These are phyloP conservation scores for Zaprionus bogoriensis DNA, from an alignment of 2,888 invertebrate genomes.

Conservation along the genomic window DNA sequence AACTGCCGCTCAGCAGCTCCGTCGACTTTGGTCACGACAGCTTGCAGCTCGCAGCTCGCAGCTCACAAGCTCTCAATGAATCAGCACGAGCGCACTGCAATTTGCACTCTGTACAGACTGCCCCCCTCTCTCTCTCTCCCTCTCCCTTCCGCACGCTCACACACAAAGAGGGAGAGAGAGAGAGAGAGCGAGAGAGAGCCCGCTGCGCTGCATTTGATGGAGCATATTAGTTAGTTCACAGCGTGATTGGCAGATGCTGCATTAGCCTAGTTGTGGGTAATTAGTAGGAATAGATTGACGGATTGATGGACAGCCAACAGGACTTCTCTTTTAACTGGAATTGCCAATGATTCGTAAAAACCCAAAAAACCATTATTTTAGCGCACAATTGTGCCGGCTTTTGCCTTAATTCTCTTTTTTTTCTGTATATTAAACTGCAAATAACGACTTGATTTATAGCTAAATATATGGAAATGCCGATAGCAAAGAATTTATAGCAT, in stretches of 20 bases:
- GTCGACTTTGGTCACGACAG: background rate
- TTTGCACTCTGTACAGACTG: slow-evolving; percentile 67
- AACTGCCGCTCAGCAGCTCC: slow-evolving; percentile 27
- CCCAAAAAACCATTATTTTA: too few relatives aligned
- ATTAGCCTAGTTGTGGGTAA: slow-evolving; percentile 25
- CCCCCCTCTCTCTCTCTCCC: background rate
- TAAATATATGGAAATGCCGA: too few relatives aligned
- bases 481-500: too few relatives aligned
- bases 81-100: slow-evolving; percentile 73
- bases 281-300: slow-evolving; percentile 42
- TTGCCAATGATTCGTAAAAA: too few relatives aligned
- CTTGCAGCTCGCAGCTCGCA: slow-evolving; percentile 48
- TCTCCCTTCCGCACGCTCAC: background rate
- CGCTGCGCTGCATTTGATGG: slow-evolving; percentile 10
- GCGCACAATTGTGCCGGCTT: too few relatives aligned
- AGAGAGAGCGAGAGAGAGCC: background rate
- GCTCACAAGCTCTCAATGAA: slow-evolving; percentile 68
- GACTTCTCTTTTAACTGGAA: slow-evolving; percentile 22
- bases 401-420: too few relatives aligned
- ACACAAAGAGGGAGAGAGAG: too few relatives aligned
- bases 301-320: slow-evolving; percentile 36
- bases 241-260: slow-evolving; percentile 42
- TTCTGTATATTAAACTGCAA: too few relatives aligned
- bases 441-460: too few relatives aligned
- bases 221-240: slow-evolving; percentile 41